Evolutionary conservation across 2,888 invertebrate genomes (phyloP).

Genomic region (Glyphotaelius pellucidus): DNA sequence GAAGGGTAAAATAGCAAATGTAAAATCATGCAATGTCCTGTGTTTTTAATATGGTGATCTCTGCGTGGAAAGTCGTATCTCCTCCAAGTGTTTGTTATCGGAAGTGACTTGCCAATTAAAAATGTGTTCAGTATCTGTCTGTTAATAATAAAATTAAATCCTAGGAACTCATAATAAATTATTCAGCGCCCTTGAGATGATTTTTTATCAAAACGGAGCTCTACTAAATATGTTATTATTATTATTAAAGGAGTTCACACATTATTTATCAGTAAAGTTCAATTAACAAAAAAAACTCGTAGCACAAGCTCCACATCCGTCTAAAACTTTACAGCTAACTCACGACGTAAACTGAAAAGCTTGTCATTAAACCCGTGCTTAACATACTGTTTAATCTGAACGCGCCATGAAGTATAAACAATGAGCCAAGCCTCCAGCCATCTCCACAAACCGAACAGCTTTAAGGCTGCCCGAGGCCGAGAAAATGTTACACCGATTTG

Average conservation of each 20-base stretch:
- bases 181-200: too few species aligned
- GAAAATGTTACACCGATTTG: slow-evolving; percentile 10
- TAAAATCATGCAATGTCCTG: too few species aligned
- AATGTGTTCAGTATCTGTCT: too few species aligned
- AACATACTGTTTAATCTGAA: slow-evolving; percentile 29
- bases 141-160: too few species aligned
- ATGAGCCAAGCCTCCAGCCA: not conserved
- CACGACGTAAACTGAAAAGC: slow-evolving; percentile 4
- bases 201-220: too few species aligned
- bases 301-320: not conserved
- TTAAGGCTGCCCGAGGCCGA: not conserved
- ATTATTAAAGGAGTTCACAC: not conserved
- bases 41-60: too few species aligned
- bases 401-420: not conserved
- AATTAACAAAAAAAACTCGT: not conserved
- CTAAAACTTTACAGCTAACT: not conserved
- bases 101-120: too few species aligned
- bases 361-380: slow-evolving; percentile 12
- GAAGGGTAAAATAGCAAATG: too few species aligned
- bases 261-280: not conserved
- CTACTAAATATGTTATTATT: too few species aligned
- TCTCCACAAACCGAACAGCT: slow-evolving; percentile 7
- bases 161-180: too few species aligned
- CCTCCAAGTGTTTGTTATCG: too few species aligned
- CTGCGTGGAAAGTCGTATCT: too few species aligned